phyloP scores from a whole-genome alignment of 1,140 invertebrate genomes.

The Sarcophaga peregrina region DNA sequence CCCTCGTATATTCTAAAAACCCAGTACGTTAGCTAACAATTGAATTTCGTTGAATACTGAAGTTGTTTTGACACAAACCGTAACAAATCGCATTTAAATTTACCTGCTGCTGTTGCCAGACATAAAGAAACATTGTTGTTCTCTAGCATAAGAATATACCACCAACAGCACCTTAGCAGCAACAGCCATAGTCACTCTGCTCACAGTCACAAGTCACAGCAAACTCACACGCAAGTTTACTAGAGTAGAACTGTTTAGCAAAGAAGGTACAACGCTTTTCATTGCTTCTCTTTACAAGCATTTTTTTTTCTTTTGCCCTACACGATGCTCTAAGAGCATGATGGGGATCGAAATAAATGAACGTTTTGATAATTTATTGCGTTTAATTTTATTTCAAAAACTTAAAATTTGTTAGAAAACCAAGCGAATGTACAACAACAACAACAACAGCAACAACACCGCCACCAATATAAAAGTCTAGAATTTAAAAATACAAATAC shows the following conservation, averaged over 20 bases:
- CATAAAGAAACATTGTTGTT: background rate
- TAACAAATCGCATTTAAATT: conserved; percentile 65
- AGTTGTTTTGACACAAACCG: conserved; percentile 51
- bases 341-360: background rate
- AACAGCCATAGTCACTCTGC: no score
- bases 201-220: no score
- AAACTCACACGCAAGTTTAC: background rate
- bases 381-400: conserved; percentile 31
- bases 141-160: background rate
- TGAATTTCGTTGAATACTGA: background rate
- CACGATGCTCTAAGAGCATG: no score
- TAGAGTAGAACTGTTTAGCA: conserved; percentile 7
- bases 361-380: conserved; percentile 35
- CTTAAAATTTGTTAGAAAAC: conserved; percentile 24
- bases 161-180: background rate
- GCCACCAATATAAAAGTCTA: no score
- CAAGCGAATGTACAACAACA: background rate
- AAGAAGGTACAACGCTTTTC: background rate
- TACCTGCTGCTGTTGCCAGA: conserved; percentile 57
- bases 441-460: background rate
- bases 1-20: background rate
- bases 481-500: background rate
- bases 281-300: background rate
- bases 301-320: no score
- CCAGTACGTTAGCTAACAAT: no score